Evolutionary conservation across 2,888 invertebrate species (phyloP).

Genomic region (Netelia inedita): DNA sequence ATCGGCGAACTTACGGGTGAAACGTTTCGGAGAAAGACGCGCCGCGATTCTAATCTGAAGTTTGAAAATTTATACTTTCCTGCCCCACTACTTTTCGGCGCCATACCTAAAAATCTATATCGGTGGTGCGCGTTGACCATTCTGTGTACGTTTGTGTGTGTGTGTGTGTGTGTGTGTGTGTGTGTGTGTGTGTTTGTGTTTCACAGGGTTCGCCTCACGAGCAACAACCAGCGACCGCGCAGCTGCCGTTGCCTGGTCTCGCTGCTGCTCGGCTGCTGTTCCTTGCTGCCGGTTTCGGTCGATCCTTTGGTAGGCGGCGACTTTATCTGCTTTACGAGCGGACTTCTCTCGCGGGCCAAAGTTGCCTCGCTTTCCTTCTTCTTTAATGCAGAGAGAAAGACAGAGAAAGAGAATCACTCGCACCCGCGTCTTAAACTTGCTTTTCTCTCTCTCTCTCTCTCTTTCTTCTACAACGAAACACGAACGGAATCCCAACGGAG

Average conservation of each 20-base stretch:
- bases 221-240: constrained; percentile 61
- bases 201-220: constrained; percentile 28
- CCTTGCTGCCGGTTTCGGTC: constrained; percentile 79
- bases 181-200: not conserved
- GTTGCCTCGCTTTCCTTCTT: constrained; percentile 74
- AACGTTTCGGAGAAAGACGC: constrained; percentile 45
- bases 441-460: constrained; percentile 42
- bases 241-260: constrained; percentile 77
- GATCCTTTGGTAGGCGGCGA: constrained; percentile 84
- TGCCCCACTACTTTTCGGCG: constrained; percentile 81
- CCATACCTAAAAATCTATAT: constrained; percentile 77
- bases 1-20: constrained; percentile 13
- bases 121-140: constrained; percentile 61
- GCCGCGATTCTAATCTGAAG: constrained; percentile 80
- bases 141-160: constrained; percentile 7
- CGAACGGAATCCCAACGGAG: constrained; percentile 68
- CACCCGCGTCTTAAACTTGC: constrained; percentile 51
- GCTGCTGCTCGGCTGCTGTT: constrained; percentile 69
- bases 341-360: constrained; percentile 72
- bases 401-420: constrained; percentile 57
- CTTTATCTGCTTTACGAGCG: constrained; percentile 84
- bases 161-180: constrained; percentile 23
- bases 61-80: constrained; percentile 81
- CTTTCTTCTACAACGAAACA: constrained; percentile 61
- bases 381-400: constrained; percentile 75